phyloP scores from a whole-genome alignment of 1,140 invertebrate species.

The Solen grandis region DNA sequence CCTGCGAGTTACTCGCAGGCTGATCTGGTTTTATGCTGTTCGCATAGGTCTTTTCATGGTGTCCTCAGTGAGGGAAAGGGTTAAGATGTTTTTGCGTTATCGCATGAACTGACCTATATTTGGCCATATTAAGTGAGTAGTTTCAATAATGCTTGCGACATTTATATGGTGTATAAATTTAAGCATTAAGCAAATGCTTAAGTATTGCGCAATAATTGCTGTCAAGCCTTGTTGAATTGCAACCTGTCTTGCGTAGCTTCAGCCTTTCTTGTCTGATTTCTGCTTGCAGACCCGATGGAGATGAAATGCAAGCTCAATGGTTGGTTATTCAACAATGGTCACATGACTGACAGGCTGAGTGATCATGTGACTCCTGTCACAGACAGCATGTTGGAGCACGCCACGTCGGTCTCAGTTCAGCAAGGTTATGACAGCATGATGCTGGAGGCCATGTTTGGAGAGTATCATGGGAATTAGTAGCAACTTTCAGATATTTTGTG shows the following conservation, averaged over 20 bases:
- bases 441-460: too few species aligned
- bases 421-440: constrained; percentile 47
- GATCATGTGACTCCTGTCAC: constrained; percentile 14
- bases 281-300: constrained; percentile 33
- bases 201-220: neutral
- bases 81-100: too few species aligned
- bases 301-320: constrained; percentile 40
- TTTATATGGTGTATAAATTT: neutral
- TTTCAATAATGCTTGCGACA: neutral
- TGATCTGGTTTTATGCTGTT: too few species aligned
- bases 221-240: neutral
- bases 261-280: constrained; percentile 20
- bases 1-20: too few species aligned
- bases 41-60: too few species aligned
- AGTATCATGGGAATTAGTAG: too few species aligned
- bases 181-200: neutral
- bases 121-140: neutral
- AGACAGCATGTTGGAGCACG: constrained; percentile 44
- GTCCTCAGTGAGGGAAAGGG: too few species aligned
- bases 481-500: too few species aligned
- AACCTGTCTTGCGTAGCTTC: constrained; percentile 1
- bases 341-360: constrained; percentile 22
- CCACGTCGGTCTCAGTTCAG: constrained; percentile 17
- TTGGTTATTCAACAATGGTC: constrained; percentile 55
- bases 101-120: too few species aligned